These are phyloP conservation scores for Melanotaenia maccullochi DNA, from an alignment of 2,797 vertebrate species.

Conservation along the genomic window DNA sequence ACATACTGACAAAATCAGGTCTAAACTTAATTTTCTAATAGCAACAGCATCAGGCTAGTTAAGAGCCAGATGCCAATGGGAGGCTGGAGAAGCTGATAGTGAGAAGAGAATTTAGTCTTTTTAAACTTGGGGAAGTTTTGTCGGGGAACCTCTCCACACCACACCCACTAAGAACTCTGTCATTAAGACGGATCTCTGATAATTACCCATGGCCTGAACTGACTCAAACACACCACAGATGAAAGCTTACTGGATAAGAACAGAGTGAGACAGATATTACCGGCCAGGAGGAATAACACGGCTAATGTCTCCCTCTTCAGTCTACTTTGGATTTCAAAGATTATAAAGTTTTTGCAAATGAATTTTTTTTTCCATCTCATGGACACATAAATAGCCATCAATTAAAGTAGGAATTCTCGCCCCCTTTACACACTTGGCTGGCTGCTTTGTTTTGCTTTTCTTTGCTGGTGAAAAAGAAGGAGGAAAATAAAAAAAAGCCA, in stretches of 20 bases:
- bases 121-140: slow-evolving; percentile 18
- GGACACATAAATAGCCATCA: slow-evolving; percentile 31
- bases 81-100: slow-evolving; percentile 20
- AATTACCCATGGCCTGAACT: slow-evolving; percentile 40
- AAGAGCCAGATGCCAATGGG: slow-evolving; percentile 74
- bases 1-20: slow-evolving; percentile 64
- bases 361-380: not conserved
- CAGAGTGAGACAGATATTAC: slow-evolving; percentile 29
- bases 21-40: slow-evolving; percentile 75
- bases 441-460: slow-evolving; percentile 32
- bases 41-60: slow-evolving; percentile 33
- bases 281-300: slow-evolving; percentile 37
- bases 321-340: slow-evolving; percentile 26
- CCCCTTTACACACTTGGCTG: slow-evolving; percentile 39
- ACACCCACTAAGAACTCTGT: slow-evolving; percentile 65
- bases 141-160: slow-evolving; percentile 52
- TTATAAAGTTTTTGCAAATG: not conserved
- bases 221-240: slow-evolving; percentile 54
- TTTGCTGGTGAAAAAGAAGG: slow-evolving; percentile 1
- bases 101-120: not conserved
- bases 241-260: slow-evolving; percentile 40
- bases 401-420: slow-evolving; percentile 29
- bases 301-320: slow-evolving; percentile 82
- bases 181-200: slow-evolving; percentile 69
- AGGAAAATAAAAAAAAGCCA: not conserved